Base-by-base conservation (phyloP, 2,888 invertebrate genomes). In the Pocota personata region DNA sequence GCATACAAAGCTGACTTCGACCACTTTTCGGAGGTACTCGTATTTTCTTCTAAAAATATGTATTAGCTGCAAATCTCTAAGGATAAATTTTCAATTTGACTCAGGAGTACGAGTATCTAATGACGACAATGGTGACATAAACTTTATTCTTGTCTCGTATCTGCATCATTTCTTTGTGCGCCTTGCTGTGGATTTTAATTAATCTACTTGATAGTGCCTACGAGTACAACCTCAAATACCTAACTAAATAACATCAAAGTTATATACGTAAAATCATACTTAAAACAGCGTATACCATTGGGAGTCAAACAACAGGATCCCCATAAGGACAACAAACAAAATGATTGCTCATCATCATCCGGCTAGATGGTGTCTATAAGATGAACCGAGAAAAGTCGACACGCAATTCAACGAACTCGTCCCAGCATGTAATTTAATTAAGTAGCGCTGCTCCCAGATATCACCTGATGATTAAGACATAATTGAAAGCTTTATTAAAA, bases 401-500 rank as follows among this genome's bases (percentile, higher is more conserved):
- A 73, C 67, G 72, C 72, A 58, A 72, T 77, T 72, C 64, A 52
- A 58, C 10, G 62, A 62, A 43, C 27, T 76, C 46, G 27, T 60
- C 82, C 71, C 60, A 80, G 86, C 88, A 71, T 82, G 88, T 87
- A 88, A 88, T 87, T 88, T 88, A 88, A 88, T 88, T 88, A 88
- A 88, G 86, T 79, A 69, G 79, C 64, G 40, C 79, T 86, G 88
- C 88, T 88, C 79, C 86, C 76, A 86, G 88, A 88, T 88, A 88
- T 88, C 87, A 88, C 88, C 87, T 88, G 86, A 87, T 88, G 88
- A 88, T 88, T 88, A 88, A 87, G 88, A 83, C 87, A 83, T 87
- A 87, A 88, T 88, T 88, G 87, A 87, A 83, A 87, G 88, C 88
- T 87, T 87, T 88, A 87, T 88, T 88, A 86, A 88, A 88, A 84